Conservation (phyloP, 1,140 invertebrate species). For the Octopus sinensis region DNA sequence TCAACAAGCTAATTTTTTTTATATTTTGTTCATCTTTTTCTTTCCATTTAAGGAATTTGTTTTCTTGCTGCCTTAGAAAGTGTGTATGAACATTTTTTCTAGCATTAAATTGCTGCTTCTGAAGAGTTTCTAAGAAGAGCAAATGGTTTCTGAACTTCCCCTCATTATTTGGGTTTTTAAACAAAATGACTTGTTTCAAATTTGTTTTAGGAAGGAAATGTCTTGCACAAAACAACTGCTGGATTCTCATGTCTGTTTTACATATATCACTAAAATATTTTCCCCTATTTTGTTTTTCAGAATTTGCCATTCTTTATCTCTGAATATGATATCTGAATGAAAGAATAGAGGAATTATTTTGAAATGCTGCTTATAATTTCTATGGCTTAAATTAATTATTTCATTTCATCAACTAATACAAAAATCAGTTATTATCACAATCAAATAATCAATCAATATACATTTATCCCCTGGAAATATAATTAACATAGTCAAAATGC, state of each 20-base stretch:
- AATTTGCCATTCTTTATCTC: too few species aligned
- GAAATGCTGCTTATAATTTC: too few species aligned
- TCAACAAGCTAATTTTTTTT: not conserved
- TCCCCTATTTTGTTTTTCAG: too few species aligned
- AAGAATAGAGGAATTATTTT: too few species aligned
- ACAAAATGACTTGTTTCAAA: not conserved
- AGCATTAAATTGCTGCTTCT: not conserved
- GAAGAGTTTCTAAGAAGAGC: not conserved
- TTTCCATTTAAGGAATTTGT: not conserved
- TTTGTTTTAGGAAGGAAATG: not conserved
- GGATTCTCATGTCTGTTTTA: not conserved
- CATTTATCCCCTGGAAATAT: too few species aligned
- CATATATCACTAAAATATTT: too few species aligned
- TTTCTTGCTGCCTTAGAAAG: not conserved
- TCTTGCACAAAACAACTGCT: not conserved
- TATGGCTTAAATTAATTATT: too few species aligned
- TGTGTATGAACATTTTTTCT: not conserved
- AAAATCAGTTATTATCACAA: too few species aligned
- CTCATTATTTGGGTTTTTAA: not conserved
- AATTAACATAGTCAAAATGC: too few species aligned
- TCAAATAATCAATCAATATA: too few species aligned
- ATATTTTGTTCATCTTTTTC: not conserved
- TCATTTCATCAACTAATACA: too few species aligned
- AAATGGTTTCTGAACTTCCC: not conserved
- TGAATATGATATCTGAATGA: too few species aligned